These are phyloP conservation scores for Alectoris magna DNA, from an alignment of 2,797 vertebrate genomes.

Conservation along the genomic window DNA sequence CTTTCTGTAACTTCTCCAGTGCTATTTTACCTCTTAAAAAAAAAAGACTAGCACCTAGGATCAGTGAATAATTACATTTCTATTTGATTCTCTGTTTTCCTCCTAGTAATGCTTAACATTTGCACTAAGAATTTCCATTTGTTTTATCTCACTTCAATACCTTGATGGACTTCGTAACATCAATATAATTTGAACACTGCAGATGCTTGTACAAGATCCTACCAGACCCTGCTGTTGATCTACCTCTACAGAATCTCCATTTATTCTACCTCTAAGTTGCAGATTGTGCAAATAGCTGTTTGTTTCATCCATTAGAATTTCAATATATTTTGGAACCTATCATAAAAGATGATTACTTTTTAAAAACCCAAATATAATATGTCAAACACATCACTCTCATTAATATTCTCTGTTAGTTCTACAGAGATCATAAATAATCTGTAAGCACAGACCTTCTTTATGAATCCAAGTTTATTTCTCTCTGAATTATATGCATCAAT, in stretches of 20 bases:
- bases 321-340: background rate
- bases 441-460: accelerated
- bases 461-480: background rate
- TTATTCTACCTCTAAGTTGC: background rate
- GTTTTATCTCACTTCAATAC: background rate
- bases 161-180: background rate
- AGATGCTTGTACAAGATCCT: background rate
- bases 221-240: background rate
- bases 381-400: background rate
- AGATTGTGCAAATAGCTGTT: background rate
- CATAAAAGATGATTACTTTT: background rate
- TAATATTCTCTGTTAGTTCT: background rate
- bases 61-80: background rate
- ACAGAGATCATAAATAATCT: background rate
- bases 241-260: background rate
- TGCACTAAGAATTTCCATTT: background rate
- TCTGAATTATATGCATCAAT: background rate
- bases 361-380: background rate
- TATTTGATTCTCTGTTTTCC: background rate
- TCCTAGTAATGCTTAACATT: background rate
- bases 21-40: background rate
- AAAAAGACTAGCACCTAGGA: background rate
- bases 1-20: background rate
- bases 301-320: background rate
- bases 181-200: background rate